Evolutionary conservation across 2,797 vertebrate genomes (phyloP).

Genomic region (Neosilurus mollespiculum): DNA sequence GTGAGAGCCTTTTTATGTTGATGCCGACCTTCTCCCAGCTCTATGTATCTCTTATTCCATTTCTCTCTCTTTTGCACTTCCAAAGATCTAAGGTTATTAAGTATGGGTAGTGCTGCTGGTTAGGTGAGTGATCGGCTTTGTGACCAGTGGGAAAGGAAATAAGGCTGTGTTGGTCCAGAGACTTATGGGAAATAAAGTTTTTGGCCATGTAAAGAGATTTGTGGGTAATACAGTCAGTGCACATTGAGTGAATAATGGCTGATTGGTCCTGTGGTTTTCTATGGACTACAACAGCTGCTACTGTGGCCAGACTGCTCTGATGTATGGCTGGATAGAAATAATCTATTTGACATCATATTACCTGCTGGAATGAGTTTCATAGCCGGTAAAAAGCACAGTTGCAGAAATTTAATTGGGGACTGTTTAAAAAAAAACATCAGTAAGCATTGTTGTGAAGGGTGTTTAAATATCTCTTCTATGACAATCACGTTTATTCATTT

Average conservation of each 20-base stretch:
- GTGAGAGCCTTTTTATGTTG: background rate
- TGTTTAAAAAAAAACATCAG: background rate
- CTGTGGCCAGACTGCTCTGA: conserved; percentile 25
- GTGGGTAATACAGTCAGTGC: conserved; percentile 37
- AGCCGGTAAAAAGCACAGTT: background rate
- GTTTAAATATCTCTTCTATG: background rate
- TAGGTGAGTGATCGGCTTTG: conserved; percentile 34
- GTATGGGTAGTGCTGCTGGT: conserved; percentile 1
- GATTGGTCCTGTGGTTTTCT: conserved; percentile 38
- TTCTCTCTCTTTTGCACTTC: background rate
- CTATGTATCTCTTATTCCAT: background rate
- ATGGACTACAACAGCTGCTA: conserved; percentile 10
- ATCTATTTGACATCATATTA: conserved; percentile 33
- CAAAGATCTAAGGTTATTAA: background rate
- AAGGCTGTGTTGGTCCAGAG: conserved; percentile 32
- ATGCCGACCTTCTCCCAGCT: background rate
- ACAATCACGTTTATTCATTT: background rate
- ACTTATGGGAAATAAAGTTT: conserved; percentile 50
- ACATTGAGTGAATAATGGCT: conserved; percentile 39
- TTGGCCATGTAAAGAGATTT: conserved; percentile 36
- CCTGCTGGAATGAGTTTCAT: conserved; percentile 31
- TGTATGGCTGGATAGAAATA: conserved; percentile 31
- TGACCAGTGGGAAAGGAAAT: conserved; percentile 27
- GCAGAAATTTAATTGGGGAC: background rate
- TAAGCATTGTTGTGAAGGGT: background rate